Base-by-base conservation (phyloP, 2,113 vertebrate species). In the Mus musculus region DNA sequence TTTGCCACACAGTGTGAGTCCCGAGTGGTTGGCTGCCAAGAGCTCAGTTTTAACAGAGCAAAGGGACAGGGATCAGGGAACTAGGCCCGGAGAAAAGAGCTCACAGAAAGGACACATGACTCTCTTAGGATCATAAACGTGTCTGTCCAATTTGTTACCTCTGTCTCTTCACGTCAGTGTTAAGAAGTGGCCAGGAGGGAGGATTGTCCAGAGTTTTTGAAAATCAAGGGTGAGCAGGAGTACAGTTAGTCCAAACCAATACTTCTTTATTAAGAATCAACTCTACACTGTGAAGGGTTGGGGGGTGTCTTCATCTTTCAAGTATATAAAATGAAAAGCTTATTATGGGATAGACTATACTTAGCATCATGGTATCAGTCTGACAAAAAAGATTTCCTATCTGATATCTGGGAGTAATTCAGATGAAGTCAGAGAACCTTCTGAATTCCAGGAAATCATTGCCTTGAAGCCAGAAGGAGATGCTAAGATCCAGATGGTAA, bases 371-470 rank as follows among this genome's bases (percentile, higher is more conserved):
- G 81, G 14, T 49, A 59, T 61, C 52, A 72, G 52, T 24, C 75
- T 63, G 75, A 61, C 30, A 91, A 87, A 90, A 76, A 76, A 75
- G 39, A 76, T 78, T 30, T 19, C 54, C 0, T 71, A 11, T 77
- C 39, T 69, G 82, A 42, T 86, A 81, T 69, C 9, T 28, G 24
- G 46, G 16, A 91, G 67, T 76, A 56, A 46, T 77, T 14, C 24
- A 24, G 56, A 78, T 65, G 69, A 81, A 67, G 42, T 72, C 33
- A 20, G n/a, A 82, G 67, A 16, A 46, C 56, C 28, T 87, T 95
- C 93, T 65, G 69, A 73, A 36, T 76, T 97, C 85, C 87, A 99
- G 98, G 98, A 98, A 98, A 98, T 99, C 77, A 96, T 96, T 95
- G 93, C 94, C 91, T 97, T 98, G n/a, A 98, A 96, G 86, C 97